phyloP scores from a whole-genome alignment of 1,140 invertebrate genomes.

The Artemia franciscana region DNA sequence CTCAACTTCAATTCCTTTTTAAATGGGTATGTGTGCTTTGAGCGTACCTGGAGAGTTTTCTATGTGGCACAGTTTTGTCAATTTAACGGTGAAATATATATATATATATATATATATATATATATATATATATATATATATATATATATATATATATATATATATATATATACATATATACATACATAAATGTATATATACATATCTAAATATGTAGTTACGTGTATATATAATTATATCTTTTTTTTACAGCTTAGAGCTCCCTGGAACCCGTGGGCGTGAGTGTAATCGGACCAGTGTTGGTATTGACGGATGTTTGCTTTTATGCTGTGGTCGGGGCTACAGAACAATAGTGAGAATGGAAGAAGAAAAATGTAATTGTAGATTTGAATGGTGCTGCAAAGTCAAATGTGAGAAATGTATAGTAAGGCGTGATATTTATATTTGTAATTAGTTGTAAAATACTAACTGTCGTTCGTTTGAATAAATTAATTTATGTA shows the following conservation, averaged over 20 bases:
- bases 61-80: no score
- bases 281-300: slow-evolving; percentile 55
- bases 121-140: slow-evolving; percentile 6
- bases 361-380: slow-evolving; percentile 71
- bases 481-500: no score
- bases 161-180: background rate
- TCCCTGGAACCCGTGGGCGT: slow-evolving; percentile 57
- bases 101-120: background rate
- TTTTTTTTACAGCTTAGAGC: slow-evolving; percentile 34
- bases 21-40: no score
- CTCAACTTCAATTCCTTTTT: no score
- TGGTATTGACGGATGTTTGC: slow-evolving; percentile 23
- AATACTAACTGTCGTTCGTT: background rate
- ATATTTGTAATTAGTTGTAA: slow-evolving; percentile 49
- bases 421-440: slow-evolving; percentile 47
- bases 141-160: slow-evolving; percentile 1
- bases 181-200: background rate
- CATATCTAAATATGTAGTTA: background rate
- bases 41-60: no score
- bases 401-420: slow-evolving; percentile 66
- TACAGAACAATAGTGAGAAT: slow-evolving; percentile 66
- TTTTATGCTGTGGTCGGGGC: slow-evolving; percentile 65
- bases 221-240: background rate
- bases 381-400: slow-evolving; percentile 83
- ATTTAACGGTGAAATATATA: no score